These are phyloP conservation scores for Plagodis pulveraria DNA, from an alignment of 2,888 invertebrate species.

Conservation along the genomic window DNA sequence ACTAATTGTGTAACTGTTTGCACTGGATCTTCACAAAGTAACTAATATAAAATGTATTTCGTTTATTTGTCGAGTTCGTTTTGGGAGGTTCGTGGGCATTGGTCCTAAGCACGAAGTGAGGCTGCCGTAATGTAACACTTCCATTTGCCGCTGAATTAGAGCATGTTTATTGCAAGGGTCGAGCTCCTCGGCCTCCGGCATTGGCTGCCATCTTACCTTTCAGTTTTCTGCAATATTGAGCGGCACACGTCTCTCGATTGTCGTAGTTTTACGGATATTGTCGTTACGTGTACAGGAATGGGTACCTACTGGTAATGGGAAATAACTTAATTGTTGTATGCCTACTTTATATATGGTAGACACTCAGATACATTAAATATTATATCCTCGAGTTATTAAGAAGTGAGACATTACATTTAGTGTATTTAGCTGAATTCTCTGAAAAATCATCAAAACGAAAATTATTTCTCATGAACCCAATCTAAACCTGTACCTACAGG, in stretches of 20 bases:
- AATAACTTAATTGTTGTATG: no score
- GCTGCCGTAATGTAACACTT: constrained; percentile 30
- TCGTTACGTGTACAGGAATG: no score
- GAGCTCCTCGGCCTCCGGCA: not conserved
- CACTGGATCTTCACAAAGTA: no score
- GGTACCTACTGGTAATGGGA: no score
- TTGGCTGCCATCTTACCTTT: not conserved
- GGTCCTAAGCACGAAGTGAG: constrained; percentile 22
- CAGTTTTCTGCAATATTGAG: not conserved
- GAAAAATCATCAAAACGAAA: not conserved
- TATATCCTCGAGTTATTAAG: no score
- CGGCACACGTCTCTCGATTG: not conserved
- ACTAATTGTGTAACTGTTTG: no score
- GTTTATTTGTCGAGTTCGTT: no score
- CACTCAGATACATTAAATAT: no score
- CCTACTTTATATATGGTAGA: no score
- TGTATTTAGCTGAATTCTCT: not conserved
- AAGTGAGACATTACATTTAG: not conserved
- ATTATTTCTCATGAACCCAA: not conserved
- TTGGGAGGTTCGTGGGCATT: not conserved
- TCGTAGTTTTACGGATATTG: no score
- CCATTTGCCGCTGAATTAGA: constrained; percentile 25
- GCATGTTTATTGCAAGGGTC: constrained; percentile 14
- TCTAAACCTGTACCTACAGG: no score
- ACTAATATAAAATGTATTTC: no score